phyloP scores from a whole-genome alignment of 2,888 invertebrate genomes.

The Drosophila hamatofila region DNA sequence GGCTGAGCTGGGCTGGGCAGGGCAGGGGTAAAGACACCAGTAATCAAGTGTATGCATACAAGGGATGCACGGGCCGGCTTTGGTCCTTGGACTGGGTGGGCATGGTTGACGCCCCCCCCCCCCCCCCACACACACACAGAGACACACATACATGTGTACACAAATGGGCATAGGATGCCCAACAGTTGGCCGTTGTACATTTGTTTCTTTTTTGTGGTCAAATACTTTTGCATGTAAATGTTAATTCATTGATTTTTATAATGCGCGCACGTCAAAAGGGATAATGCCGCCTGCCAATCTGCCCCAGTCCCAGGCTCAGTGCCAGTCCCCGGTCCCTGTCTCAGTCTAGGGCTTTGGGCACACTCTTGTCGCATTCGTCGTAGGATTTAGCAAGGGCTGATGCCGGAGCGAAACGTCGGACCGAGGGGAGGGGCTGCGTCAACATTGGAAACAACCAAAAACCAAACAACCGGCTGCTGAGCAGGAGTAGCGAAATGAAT shows the following conservation, averaged over 20 bases:
- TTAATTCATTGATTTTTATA: slow-evolving; percentile 80
- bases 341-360: neutral
- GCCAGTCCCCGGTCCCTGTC: neutral
- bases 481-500: slow-evolving; percentile 37
- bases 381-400: slow-evolving; percentile 35
- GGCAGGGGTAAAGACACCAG: slow-evolving; percentile 62
- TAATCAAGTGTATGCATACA: slow-evolving; percentile 75
- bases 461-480: slow-evolving; percentile 40
- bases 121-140: slow-evolving; percentile 36
- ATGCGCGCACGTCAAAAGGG: slow-evolving; percentile 71
- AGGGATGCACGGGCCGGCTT: slow-evolving; percentile 45
- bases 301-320: neutral
- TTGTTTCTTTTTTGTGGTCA: slow-evolving; percentile 80
- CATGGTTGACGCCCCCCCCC: slow-evolving; percentile 11
- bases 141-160: neutral
- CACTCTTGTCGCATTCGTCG: slow-evolving; percentile 56
- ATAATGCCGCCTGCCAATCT: slow-evolving; percentile 37
- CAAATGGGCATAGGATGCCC: slow-evolving; percentile 45
- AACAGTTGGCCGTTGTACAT: slow-evolving; percentile 67
- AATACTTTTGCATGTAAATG: slow-evolving; percentile 78
- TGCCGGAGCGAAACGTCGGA: neutral
- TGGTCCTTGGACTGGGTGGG: slow-evolving; percentile 16
- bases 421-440: slow-evolving; percentile 22
- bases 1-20: neutral
- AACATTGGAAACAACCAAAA: slow-evolving; percentile 52